These are phyloP conservation scores for Porites evermanni DNA, from an alignment of 92 coral and sea anemone species.

Conservation along the genomic window DNA sequence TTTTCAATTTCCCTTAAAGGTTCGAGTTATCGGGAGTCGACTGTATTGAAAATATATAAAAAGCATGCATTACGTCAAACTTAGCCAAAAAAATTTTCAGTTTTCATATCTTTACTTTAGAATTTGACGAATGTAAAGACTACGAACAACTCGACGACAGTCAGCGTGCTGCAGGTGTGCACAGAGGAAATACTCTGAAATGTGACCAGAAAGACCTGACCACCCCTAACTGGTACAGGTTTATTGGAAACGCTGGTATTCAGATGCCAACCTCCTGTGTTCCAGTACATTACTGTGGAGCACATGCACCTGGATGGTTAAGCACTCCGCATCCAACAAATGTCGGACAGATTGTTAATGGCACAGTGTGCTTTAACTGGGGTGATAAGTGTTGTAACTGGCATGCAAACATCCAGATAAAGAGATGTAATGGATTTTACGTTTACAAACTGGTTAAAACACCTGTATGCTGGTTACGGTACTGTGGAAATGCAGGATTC, in stretches of 20 bases:
- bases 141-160: constrained; percentile 15
- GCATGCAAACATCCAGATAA: constrained; percentile 38
- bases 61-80: too few relatives aligned
- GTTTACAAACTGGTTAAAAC: constrained; percentile 52
- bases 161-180: constrained; percentile 36
- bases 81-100: too few relatives aligned
- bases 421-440: constrained; percentile 44
- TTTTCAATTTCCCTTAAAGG: too few relatives aligned
- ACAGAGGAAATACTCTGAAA: too few relatives aligned
- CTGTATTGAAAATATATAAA: too few relatives aligned
- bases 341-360: constrained; percentile 44
- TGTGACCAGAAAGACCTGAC: too few relatives aligned
- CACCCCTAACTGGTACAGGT: constrained; percentile 65
- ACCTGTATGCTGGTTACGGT: constrained; percentile 51
- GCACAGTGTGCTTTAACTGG: constrained; percentile 62
- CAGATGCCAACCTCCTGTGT: constrained; percentile 64
- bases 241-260: constrained; percentile 67
- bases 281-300: background rate
- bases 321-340: background rate
- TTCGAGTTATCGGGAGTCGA: too few relatives aligned
- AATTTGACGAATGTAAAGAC: constrained; percentile 23
- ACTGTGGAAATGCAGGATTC: constrained; percentile 38
- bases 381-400: constrained; percentile 37
- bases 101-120: background rate
- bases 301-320: too few relatives aligned